Base-by-base conservation (phyloP, 1,140 invertebrate genomes). In the Drosophila bipectinata region DNA sequence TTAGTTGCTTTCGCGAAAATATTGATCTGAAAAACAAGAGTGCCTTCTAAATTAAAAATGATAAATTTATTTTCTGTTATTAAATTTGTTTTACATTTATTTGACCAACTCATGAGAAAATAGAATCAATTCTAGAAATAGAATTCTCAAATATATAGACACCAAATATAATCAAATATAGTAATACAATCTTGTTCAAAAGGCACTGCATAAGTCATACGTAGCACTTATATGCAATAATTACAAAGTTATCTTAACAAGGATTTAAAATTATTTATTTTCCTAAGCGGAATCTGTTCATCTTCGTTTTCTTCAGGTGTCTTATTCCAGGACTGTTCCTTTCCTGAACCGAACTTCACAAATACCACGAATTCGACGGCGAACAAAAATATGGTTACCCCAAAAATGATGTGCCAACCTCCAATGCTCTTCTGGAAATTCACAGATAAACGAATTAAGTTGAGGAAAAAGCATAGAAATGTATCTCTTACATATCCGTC, bases 351-450 rank as follows among this genome's bases (percentile, higher is more conserved):
- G 77, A 98, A 97, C 39, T 97, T 92, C 5, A 94, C 93, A 89
- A 96, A 98, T 5, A 96, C 93, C 0, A 97, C 26, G 60, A 96
- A 95, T 81, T 97, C 96, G 3, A 97, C 87, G 2, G 94, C 75
- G 79, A 97, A 97, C 6, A 98, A 90, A 1, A 77, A 94, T 34
- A 96, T 94, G 0, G 96, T 96, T 3, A 96, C 95, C 88, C 95
- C 96, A 92, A 98, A 98, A 68, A 98, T 95, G 0, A 95, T 94
- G 28, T 95, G 94, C 97, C 97, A 98, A 3, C 96, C 94, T 30
- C 93, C 93, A 66, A 96, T 94, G 0, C 95, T 96, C 94, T 95
- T 93, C 97, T 98, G 90, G 67, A 94, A 94, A 90, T 32, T 0
- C 18, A 10, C 24, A 10, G 45, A 7, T 6, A 30, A 45, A 2